These are phyloP conservation scores for Coecobrya sp. DNA, from an alignment of 2,888 invertebrate genomes.

Conservation along the genomic window DNA sequence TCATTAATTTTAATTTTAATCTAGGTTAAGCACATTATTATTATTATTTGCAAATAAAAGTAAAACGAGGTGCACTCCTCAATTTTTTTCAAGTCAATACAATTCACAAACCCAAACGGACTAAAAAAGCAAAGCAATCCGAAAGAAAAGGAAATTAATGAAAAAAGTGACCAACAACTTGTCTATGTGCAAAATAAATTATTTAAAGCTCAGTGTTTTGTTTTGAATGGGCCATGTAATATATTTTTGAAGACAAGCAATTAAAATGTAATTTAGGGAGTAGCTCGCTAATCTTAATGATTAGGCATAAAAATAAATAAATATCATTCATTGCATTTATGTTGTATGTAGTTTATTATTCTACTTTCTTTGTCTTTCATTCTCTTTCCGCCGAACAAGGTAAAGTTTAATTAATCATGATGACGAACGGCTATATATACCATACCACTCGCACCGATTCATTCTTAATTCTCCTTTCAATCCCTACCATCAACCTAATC, in stretches of 20 bases:
- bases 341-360: not conserved
- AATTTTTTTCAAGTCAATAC: not conserved
- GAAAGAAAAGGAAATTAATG: not conserved
- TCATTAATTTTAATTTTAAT: slow-evolving; percentile 50
- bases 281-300: slow-evolving; percentile 56
- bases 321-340: slow-evolving; percentile 41
- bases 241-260: slow-evolving; percentile 26
- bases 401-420: slow-evolving; percentile 71
- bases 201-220: slow-evolving; percentile 29
- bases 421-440: slow-evolving; percentile 29
- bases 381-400: slow-evolving; percentile 15
- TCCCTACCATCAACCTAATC: not conserved
- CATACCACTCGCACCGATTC: slow-evolving; percentile 15
- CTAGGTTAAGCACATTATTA: slow-evolving; percentile 43
- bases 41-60: slow-evolving; percentile 16
- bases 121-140: no score
- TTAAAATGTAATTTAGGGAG: slow-evolving; percentile 63
- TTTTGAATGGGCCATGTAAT: not conserved
- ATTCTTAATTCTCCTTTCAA: not conserved
- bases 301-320: slow-evolving; percentile 46
- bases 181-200: not conserved
- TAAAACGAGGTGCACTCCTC: slow-evolving; percentile 5
- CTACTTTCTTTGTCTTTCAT: slow-evolving; percentile 26
- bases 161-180: not conserved
- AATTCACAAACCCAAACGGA: no score